phyloP scores from a whole-genome alignment of 2,113 vertebrate species.

The Erpornis zantholeuca region DNA sequence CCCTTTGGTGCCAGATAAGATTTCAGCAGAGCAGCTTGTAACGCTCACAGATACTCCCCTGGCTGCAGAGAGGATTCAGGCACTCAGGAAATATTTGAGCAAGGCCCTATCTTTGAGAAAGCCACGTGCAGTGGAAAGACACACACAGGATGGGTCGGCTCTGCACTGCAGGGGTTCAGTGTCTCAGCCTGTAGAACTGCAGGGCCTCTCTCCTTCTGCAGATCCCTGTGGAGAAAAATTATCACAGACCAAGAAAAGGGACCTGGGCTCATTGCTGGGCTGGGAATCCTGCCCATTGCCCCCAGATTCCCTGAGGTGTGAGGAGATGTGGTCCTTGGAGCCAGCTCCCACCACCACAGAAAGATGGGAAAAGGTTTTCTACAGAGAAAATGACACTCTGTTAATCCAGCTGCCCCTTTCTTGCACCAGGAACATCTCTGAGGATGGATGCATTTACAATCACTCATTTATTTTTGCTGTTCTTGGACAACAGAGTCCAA shows the following conservation, averaged over 20 bases:
- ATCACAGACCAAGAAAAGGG: rapidly evolving
- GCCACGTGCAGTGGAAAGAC: background rate
- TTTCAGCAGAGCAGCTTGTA: background rate
- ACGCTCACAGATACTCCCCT: background rate
- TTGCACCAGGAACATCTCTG: background rate
- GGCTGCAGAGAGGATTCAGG: background rate
- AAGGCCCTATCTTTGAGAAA: background rate
- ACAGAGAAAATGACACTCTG: background rate
- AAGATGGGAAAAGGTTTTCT: background rate
- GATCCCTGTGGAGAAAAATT: background rate
- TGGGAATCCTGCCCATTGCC: background rate
- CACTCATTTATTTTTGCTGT: background rate
- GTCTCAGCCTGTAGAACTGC: background rate
- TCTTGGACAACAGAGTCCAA: background rate
- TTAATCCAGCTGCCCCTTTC: background rate
- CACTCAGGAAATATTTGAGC: background rate
- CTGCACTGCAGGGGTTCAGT: rapidly evolving
- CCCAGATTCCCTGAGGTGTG: rapidly evolving
- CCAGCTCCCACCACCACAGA: background rate
- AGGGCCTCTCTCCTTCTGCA: background rate
- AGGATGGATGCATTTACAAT: background rate
- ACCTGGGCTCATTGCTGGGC: background rate
- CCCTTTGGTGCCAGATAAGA: background rate
- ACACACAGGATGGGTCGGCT: background rate
- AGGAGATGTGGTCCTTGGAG: background rate